phyloP scores from a whole-genome alignment of 2,797 vertebrate genomes.

The Scarus forsteni region DNA sequence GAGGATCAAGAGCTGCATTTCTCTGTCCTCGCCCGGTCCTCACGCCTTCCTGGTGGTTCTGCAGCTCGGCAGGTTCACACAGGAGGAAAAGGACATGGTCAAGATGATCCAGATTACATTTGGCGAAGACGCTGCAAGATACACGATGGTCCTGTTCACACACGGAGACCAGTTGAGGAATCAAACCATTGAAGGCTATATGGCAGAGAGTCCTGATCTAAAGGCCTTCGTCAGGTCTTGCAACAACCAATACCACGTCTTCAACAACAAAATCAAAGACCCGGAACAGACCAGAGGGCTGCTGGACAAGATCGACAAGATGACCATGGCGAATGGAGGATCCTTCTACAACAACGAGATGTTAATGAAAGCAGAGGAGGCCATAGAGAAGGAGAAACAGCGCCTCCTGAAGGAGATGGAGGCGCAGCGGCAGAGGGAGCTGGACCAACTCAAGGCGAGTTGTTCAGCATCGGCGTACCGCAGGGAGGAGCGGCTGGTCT shows the following conservation, averaged over 20 bases:
- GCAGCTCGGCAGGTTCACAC: conserved; percentile 59
- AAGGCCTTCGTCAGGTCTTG: conserved; percentile 37
- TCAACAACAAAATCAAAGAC: conserved; percentile 69
- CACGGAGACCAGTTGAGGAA: conserved; percentile 51
- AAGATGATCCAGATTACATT: conserved; percentile 65
- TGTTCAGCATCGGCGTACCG: neutral
- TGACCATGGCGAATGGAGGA: conserved; percentile 35
- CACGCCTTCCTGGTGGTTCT: conserved; percentile 65
- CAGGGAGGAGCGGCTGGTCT: conserved; percentile 29
- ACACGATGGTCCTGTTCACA: conserved; percentile 67
- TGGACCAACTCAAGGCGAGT: conserved; percentile 34
- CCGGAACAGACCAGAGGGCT: conserved; percentile 42
- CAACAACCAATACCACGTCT: conserved; percentile 51
- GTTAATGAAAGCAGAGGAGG: conserved; percentile 56
- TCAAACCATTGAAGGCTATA: conserved; percentile 51
- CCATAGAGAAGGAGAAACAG: conserved; percentile 58
- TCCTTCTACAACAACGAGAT: conserved; percentile 59
- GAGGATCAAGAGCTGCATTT: conserved; percentile 65
- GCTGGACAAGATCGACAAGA: conserved; percentile 64
- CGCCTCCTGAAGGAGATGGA: conserved; percentile 49
- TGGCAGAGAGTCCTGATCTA: conserved; percentile 53
- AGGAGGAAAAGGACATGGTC: conserved; percentile 61
- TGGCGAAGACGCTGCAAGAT: conserved; percentile 46
- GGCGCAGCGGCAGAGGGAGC: conserved; percentile 26
- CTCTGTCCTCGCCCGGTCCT: conserved; percentile 59